A percentile compares a stretch with the other conserved stretches of the same genome.
These are phyloP conservation scores for Echinometra lucunter DNA, from an alignment of 53 echinoderm and acorn worm species.

Conservation along the genomic window DNA sequence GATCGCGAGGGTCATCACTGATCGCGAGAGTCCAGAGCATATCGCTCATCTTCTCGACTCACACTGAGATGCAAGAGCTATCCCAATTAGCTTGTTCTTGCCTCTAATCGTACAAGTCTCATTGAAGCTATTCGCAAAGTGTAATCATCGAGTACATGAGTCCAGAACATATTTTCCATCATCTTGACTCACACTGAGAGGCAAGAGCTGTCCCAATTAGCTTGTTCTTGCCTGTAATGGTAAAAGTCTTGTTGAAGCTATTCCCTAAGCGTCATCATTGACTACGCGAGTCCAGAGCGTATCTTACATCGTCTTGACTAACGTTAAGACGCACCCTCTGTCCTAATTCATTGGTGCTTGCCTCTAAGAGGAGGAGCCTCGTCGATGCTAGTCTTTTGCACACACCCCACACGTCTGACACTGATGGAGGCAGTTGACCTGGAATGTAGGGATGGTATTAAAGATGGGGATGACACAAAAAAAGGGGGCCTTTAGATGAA, in stretches of 20 bases:
- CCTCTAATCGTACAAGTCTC: constrained; percentile 83
- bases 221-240: constrained; percentile 87
- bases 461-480: background rate
- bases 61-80: constrained; percentile 92
- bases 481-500: no score
- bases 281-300: constrained; percentile 72
- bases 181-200: constrained; percentile 97
- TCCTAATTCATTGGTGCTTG: constrained; percentile 87
- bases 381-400: constrained; percentile 85
- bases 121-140: constrained; percentile 81
- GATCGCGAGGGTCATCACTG: no score
- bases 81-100: constrained; percentile 85
- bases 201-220: constrained; percentile 85
- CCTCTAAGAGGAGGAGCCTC: constrained; percentile 84
- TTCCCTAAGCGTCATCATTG: background rate
- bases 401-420: constrained; percentile 91
- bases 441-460: background rate
- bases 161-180: constrained; percentile 89
- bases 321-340: constrained; percentile 93
- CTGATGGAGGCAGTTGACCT: constrained; percentile 84
- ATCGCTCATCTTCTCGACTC: constrained; percentile 94
- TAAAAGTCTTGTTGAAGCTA: constrained; percentile 72
- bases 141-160: background rate
- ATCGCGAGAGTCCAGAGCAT: constrained; percentile 72
- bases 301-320: constrained; percentile 95